Base-by-base conservation (phyloP, 2,113 vertebrate genomes). In the Argyrosomus japonicus region DNA sequence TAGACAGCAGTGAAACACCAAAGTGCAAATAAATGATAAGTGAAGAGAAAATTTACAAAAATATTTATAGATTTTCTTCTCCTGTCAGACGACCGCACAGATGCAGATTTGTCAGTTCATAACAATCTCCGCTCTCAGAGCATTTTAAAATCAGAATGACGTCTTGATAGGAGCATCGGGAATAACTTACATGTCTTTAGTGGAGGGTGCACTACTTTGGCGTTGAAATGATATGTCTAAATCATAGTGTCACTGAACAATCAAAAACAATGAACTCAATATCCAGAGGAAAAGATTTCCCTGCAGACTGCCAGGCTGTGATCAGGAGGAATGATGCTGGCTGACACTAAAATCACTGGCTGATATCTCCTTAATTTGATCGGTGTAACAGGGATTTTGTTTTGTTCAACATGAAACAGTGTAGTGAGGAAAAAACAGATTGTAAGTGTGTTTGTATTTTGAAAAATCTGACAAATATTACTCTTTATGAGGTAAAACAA, bases 11-110 rank as follows among this genome's bases (percentile, higher is more conserved):
- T 12, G 43, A 82, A 15, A 74, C 36, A 73, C 53, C 62, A 75
- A 92, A 81, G 70, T 77, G 83, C 71, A 75, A 79, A 68, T 29
- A 2, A 84, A 50, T 63, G 61, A 40, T 9, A 85, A 19, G 70
- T 75, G 40, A 63, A 19, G 77, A 65, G 62, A 63, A 84, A 29
- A 70, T 70, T 6, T 62, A 53, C 68, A 60, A 70, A 63, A 63
- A 74, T 75, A 73, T 36, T 58, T 6, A 47, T 43, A 53, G 61
- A 67, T 78, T 61, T 78, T 51, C 60, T 27, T 72, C 56, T 65
- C n/a, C 70, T 43, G 64, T 67, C 71, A 61, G 63, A 61, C 5
- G 2, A 9, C 62, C 4, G 29, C 32, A 15, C 54, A 15, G 14
- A 25, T n/a, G 65, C n/a, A 21, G 50, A 65, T 65, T n/a, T 68